Evolutionary conservation across 2,888 invertebrate genomes (phyloP), one percentile per base, ranked within the genome.

Genomic region (Pycnomerus fuliginosus): DNA sequence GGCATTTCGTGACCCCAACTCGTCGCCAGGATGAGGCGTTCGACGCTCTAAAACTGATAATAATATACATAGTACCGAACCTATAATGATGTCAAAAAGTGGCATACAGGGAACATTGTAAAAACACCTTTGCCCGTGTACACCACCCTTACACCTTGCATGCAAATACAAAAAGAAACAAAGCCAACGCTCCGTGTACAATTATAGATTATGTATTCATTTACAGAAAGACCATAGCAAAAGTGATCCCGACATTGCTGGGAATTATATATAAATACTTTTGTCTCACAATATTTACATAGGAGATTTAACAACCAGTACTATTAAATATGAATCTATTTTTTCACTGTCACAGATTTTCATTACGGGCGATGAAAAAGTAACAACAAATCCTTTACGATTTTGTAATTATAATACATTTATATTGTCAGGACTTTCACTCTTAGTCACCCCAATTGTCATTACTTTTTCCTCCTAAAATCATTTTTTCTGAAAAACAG

Each of bases 1-100:
- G 70, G 71, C 70, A 70, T 67, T 66, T 63, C 65, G 70, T 68
- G 68, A 66, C 64, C 57, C 55, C 58, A 62, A 62, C 63, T 64
- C 55, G 64, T 63, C 68, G 67, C 67, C 64, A 66, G 62, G 62
- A 56, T 49, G 38, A 42, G 48, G 53, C 53, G 52, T 56, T 58
- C 44, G 35, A 48, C 47, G 47, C 43, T 35, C 39, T 42, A 48
- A 35, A 43, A 39, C 34, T 35, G 38, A 35, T 42, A 38, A 43
- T 43, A 12, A 39, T 34, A 34, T 43, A 48, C 47, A 43, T 34
- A 23, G 28, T 38, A 48, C 38, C 30, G 47, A 43, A 36, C 41
- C 37, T 43, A 32, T 39, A 38, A 48, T 36, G 43, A 48, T 48
- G 47, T 38, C 31, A 31, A 8, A 20, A 46, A 37, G 46, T 33